These are phyloP conservation scores for Karalla daura DNA, from an alignment of 2,797 vertebrate genomes.

Conservation along the genomic window DNA sequence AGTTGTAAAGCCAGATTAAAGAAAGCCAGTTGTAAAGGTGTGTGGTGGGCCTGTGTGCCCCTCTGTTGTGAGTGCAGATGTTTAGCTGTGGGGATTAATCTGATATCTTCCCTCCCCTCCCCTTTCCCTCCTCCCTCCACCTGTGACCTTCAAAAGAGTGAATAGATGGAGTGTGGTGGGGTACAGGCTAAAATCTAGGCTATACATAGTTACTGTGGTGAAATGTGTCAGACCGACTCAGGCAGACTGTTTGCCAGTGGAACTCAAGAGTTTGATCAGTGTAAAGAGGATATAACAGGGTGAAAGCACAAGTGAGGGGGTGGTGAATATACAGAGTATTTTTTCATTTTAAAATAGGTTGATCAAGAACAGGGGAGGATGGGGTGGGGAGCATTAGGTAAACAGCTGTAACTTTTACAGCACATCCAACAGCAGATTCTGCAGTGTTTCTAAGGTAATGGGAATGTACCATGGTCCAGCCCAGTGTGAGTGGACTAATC, in stretches of 20 bases:
- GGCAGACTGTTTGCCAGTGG: constrained; percentile 34
- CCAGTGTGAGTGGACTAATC: constrained; percentile 1
- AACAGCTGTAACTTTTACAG: constrained; percentile 9
- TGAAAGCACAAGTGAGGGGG: constrained; percentile 9
- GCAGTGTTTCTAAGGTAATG: constrained; percentile 23
- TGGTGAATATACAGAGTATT: constrained; percentile 20
- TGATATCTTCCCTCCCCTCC: constrained; percentile 36
- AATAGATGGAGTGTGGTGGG: constrained; percentile 29
- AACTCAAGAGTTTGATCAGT: constrained; percentile 50
- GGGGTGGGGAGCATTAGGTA: background rate
- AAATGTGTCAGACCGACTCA: constrained; percentile 50
- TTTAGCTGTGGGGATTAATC: constrained; percentile 39
- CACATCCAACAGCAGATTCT: background rate
- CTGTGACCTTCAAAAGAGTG: constrained; percentile 64
- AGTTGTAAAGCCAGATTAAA: background rate
- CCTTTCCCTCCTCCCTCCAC: constrained; percentile 25
- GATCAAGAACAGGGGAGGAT: background rate
- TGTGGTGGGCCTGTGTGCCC: constrained; percentile 11
- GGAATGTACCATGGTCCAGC: background rate
- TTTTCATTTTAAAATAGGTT: background rate
- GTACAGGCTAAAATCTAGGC: constrained; percentile 40
- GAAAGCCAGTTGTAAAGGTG: background rate
- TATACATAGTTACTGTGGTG: constrained; percentile 51
- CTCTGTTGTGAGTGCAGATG: constrained; percentile 17
- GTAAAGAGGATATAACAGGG: constrained; percentile 28